These are phyloP conservation scores for Aleadryas rufinucha DNA, from an alignment of 2,113 vertebrate species.

Conservation along the genomic window DNA sequence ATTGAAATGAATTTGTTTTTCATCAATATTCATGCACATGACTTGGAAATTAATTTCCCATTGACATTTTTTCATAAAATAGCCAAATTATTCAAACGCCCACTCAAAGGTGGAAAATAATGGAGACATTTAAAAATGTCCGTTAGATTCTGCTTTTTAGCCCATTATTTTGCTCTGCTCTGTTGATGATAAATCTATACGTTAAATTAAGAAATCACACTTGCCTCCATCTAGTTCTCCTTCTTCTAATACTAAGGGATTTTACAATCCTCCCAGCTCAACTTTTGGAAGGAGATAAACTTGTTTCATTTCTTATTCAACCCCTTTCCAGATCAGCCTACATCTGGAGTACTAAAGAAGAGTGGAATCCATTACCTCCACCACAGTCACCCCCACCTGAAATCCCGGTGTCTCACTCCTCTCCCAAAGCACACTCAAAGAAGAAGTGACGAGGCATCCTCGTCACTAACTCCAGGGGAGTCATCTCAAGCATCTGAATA, in stretches of 20 bases:
- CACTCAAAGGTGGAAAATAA: conserved; percentile 13
- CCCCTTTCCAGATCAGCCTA: background rate
- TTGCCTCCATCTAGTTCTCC: background rate
- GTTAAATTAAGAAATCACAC: background rate
- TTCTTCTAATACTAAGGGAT: background rate
- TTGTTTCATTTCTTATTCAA: background rate
- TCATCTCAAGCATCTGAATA: background rate
- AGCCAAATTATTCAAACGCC: background rate
- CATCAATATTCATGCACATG: conserved; percentile 24
- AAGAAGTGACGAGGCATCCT: background rate
- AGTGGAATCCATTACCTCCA: background rate
- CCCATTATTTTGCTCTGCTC: background rate
- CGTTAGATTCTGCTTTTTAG: background rate
- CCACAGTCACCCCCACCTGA: background rate
- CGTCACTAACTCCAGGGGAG: rapidly evolving
- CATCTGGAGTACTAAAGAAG: background rate
- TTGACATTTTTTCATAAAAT: background rate
- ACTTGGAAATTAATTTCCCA: conserved; percentile 44
- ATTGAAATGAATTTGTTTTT: background rate
- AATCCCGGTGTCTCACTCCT: rapidly evolving
- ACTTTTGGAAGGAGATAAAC: background rate
- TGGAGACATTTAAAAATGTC: background rate
- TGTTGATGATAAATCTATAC: background rate
- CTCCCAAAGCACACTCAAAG: background rate
- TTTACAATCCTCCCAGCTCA: background rate